A percentile compares a stretch with the other conserved stretches of the same genome.
phyloP scores from a whole-genome alignment of 2,113 vertebrate species.

The Alces alces region DNA sequence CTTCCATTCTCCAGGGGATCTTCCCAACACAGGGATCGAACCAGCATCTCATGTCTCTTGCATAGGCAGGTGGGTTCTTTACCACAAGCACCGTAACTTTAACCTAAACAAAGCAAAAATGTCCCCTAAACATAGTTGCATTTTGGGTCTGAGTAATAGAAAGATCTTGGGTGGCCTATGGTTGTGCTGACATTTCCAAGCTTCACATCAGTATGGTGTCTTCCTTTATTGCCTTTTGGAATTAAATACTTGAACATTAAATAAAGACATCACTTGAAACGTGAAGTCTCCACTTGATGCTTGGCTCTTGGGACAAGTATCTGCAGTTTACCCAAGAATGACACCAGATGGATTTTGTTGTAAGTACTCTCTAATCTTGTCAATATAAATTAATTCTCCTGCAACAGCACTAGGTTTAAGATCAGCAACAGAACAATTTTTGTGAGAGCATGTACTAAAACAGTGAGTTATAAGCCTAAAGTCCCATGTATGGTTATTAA shows the following conservation, averaged over 20 bases:
- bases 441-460: slow-evolving; percentile 64
- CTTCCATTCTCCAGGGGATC: background rate
- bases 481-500: slow-evolving; percentile 69
- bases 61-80: background rate
- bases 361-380: slow-evolving; percentile 7
- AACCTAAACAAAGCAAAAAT: background rate
- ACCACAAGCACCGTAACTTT: background rate
- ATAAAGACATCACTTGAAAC: slow-evolving; percentile 9
- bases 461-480: slow-evolving; percentile 22
- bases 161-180: background rate
- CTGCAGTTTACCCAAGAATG: background rate
- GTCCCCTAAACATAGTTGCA: background rate
- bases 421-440: background rate
- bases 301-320: background rate
- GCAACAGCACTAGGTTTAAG: background rate
- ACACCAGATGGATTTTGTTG: slow-evolving; percentile 21
- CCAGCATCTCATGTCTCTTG: background rate
- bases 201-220: background rate
- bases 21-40: background rate
- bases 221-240: background rate
- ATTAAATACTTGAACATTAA: slow-evolving; percentile 49
- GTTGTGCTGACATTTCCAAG: background rate
- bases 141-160: background rate
- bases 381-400: slow-evolving; percentile 62
- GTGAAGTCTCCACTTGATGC: background rate